Percentiles rank a stretch among this genome's conserved stretches.
Evolutionary conservation across 2,113 vertebrate species (phyloP).

Genomic region (Elgaria multicarinata): DNA sequence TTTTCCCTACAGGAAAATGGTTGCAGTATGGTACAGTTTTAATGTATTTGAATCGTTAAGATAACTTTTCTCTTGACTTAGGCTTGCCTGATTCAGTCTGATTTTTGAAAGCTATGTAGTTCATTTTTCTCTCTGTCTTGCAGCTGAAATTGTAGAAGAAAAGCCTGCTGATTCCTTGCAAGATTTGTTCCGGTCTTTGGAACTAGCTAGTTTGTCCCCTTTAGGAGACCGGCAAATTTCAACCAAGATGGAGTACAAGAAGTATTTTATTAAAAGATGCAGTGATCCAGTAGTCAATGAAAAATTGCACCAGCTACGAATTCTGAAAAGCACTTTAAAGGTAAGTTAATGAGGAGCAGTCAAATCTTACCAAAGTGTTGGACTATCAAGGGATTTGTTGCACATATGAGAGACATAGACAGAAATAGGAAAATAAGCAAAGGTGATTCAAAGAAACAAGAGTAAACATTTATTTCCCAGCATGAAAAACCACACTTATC

Average conservation of each 20-base stretch:
- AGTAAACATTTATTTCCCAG: slow-evolving; percentile 44
- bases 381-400: not conserved
- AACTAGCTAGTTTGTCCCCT: slow-evolving; percentile 92
- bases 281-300: slow-evolving; percentile 96
- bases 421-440: not conserved
- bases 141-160: slow-evolving; percentile 82
- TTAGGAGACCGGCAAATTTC: slow-evolving; percentile 88
- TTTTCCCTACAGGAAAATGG: not conserved
- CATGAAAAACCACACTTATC: slow-evolving; percentile 46
- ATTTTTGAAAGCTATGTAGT: slow-evolving; percentile 31
- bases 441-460: slow-evolving; percentile 17
- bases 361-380: slow-evolving; percentile 47
- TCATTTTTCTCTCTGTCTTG: slow-evolving; percentile 28
- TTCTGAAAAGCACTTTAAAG: slow-evolving; percentile 98
- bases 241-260: slow-evolving; percentile 92
- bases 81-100: not conserved
- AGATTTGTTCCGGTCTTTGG: slow-evolving; percentile 93
- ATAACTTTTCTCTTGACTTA: not conserved
- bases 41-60: not conserved
- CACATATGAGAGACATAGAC: not conserved
- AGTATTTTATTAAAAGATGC: slow-evolving; percentile 91
- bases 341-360: slow-evolving; percentile 76
- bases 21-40: not conserved
- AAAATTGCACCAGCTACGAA: slow-evolving; percentile 93
- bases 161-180: slow-evolving; percentile 90